Base-by-base conservation (phyloP, 2,797 vertebrate species). In the Aythya fuligula region DNA sequence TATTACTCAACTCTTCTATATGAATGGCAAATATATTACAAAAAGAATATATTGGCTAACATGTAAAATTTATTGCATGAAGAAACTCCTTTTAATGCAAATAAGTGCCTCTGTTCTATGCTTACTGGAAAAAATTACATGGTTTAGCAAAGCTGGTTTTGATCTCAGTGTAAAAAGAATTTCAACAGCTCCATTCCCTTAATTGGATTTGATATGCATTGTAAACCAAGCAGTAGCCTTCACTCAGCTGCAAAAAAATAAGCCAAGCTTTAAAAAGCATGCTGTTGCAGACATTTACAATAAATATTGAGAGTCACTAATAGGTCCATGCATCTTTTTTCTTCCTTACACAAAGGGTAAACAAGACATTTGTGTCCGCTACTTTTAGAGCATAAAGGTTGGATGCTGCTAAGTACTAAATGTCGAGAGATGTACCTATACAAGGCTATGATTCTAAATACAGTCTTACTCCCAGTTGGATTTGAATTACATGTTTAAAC, bases 191-290 rank as follows among this genome's bases (percentile, higher is more conserved):
- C 92, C 90, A 88, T 96, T 87, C 90, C 77, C 38, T 74, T 98
- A 98, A 98, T 78, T 96, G 97, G 97, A 98, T 98, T 98, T 97
- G 84, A 61, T 94, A 96, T 96, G 97, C 96, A 70, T 93, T 96
- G 92, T 94, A 97, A 97, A 96, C 96, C 86, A 95, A 97, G 94
- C 89, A 95, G 80, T 79, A 88, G 92, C 94, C 96, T 98, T 96
- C 88, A 76, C 64, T 94, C 51, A 94, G 81, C 88, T 93, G 66
- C 71, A 90, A 93, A 95, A 95, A 96, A 96, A 92, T 90, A 96
- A 97, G 60, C 58, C 82, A 94, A 69, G 85, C 64, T 96, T 95
- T 93, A 89, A 97, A 97, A 95, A 78, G 53, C 91, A 72, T 75
- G 89, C 93, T 97, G 86, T 45, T 85, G 77, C 76, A 83, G 60